Percentiles rank a stretch among this genome's conserved stretches.
Evolutionary conservation across 1,140 invertebrate genomes (phyloP).

Genomic region (Drosophila nannoptera): DNA sequence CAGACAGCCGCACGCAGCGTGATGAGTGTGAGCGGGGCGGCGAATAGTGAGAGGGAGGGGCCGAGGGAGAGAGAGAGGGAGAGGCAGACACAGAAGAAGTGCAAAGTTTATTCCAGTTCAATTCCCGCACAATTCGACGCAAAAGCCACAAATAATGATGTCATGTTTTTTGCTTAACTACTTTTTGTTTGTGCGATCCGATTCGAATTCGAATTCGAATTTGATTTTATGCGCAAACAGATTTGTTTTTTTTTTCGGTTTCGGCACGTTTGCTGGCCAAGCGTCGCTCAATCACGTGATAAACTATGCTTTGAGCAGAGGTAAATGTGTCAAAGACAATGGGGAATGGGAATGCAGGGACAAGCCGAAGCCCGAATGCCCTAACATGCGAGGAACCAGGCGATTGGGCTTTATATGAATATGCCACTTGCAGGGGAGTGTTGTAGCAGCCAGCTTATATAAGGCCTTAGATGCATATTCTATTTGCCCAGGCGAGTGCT

Average conservation of each 20-base stretch:
- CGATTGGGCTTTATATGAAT: no score
- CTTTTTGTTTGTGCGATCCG: conserved; percentile 28
- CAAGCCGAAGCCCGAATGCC: conserved; percentile 5
- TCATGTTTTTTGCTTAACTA: conserved; percentile 49
- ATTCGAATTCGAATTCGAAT: conserved; percentile 10
- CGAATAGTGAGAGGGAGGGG: not conserved
- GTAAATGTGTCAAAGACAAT: conserved; percentile 31
- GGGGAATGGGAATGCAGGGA: not conserved
- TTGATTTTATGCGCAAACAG: conserved; percentile 19
- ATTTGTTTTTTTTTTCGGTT: conserved; percentile 28
- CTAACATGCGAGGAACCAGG: no score
- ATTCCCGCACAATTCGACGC: conserved; percentile 8
- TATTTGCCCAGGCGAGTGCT: no score
- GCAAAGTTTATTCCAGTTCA: conserved; percentile 75
- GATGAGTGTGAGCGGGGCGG: conserved; percentile 20
- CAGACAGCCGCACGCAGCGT: conserved; percentile 21
- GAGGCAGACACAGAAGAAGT: conserved; percentile 35
- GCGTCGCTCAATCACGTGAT: conserved; percentile 32
- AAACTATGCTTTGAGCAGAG: conserved; percentile 6
- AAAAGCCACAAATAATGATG: conserved; percentile 53
- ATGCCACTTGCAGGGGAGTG: no score
- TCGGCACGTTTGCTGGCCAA: conserved; percentile 28
- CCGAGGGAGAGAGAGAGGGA: not conserved
- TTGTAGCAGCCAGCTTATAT: not conserved
- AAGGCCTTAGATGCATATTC: no score